phyloP scores from a whole-genome alignment of 1,140 invertebrate genomes.

The Arctopsyche grandis region DNA sequence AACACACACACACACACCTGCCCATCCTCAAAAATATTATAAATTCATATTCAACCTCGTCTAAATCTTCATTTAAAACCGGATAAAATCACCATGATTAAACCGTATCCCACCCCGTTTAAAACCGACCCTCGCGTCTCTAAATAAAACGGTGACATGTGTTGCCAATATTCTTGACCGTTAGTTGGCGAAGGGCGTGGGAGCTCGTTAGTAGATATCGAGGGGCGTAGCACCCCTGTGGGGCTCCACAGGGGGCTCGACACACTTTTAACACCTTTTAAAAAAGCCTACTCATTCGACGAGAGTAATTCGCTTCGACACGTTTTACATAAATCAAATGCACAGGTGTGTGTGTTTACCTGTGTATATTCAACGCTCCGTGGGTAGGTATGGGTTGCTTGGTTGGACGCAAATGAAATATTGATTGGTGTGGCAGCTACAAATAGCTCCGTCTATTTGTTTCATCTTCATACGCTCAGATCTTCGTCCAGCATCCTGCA shows the following conservation, averaged over 20 bases:
- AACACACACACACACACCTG: not conserved
- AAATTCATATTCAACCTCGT: not conserved
- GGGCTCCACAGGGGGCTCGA: not conserved
- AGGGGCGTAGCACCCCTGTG: not conserved
- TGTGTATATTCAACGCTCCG: not conserved
- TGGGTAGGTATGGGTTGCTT: slow-evolving; percentile 2
- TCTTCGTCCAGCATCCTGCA: too few relatives aligned
- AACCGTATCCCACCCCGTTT: not conserved
- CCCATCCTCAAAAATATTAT: not conserved
- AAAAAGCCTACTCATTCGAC: not conserved
- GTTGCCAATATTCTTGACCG: slow-evolving; percentile 19
- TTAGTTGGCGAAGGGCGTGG: not conserved
- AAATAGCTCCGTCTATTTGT: slow-evolving; percentile 32
- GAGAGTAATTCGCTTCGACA: too few relatives aligned
- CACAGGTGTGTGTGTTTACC: too few relatives aligned
- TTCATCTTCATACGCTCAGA: not conserved
- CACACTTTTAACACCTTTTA: slow-evolving; percentile 16
- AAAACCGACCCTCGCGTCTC: not conserved
- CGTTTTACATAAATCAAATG: too few relatives aligned
- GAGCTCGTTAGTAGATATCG: not conserved
- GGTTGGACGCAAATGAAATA: slow-evolving; percentile 24
- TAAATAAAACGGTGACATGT: not conserved
- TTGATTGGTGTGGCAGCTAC: slow-evolving; percentile 34
- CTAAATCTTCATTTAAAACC: too few relatives aligned
- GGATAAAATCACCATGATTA: too few relatives aligned